A percentile compares a stretch with the other conserved stretches of the same genome.
These are phyloP conservation scores for Sebastiscus tertius DNA, from an alignment of 2,797 vertebrate genomes.

Conservation along the genomic window DNA sequence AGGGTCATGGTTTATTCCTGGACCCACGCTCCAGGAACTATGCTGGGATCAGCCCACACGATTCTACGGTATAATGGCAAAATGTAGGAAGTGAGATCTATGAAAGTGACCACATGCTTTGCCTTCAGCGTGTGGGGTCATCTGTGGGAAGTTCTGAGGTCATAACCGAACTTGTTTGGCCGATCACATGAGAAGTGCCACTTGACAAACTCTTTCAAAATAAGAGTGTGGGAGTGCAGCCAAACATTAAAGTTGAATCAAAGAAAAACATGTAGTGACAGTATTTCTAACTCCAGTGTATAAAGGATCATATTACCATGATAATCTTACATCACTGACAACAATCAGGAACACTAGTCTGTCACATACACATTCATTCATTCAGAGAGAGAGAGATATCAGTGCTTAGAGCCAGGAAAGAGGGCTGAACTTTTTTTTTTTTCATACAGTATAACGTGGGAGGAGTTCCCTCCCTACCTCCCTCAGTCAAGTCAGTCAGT, in stretches of 20 bases:
- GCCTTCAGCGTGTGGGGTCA: background rate
- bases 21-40: constrained; percentile 42
- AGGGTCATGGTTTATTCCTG: background rate
- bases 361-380: background rate
- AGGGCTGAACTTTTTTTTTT: constrained; percentile 17
- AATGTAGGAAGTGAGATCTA: constrained; percentile 22
- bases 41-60: background rate
- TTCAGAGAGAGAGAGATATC: background rate
- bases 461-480: constrained; percentile 59
- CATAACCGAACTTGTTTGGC: background rate
- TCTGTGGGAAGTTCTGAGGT: background rate
- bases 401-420: background rate
- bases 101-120: constrained; percentile 48
- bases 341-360: background rate
- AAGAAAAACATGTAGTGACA: background rate
- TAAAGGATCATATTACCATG: background rate
- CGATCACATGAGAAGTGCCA: background rate
- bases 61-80: constrained; percentile 2
- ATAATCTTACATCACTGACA: background rate
- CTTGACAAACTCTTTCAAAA: background rate
- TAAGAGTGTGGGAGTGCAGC: background rate
- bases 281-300: background rate
- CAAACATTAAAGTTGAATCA: background rate
- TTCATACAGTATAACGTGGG: constrained; percentile 45
- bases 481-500: constrained; percentile 17